These are phyloP conservation scores for Eulemur rubriventer DNA, from an alignment of 2,797 vertebrate genomes.

Conservation along the genomic window DNA sequence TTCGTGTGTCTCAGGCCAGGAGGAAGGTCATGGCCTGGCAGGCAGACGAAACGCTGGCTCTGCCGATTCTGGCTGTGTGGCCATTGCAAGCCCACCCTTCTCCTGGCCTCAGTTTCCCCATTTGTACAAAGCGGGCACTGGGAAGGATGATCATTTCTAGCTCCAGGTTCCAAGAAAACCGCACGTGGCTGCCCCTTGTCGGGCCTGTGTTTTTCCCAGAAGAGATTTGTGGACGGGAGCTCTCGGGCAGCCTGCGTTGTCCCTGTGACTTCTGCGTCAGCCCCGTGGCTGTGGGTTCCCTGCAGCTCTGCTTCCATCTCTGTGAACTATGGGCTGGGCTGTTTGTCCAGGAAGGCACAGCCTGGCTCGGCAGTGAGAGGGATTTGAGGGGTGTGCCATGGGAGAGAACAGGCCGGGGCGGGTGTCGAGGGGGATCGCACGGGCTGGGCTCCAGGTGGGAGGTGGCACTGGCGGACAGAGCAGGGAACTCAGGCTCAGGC, in stretches of 20 bases:
- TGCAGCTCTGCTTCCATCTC: background rate
- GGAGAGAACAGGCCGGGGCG: background rate
- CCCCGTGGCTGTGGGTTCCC: background rate
- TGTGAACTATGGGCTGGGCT: background rate
- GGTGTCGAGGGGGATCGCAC: background rate
- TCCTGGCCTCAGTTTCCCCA: background rate
- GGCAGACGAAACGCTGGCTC: background rate
- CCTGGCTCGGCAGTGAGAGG: background rate
- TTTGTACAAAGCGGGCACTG: background rate
- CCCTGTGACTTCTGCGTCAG: background rate
- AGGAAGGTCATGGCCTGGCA: background rate
- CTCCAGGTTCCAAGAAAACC: background rate
- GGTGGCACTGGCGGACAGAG: background rate
- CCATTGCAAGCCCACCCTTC: background rate
- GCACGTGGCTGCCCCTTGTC: background rate
- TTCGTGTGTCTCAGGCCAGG: background rate
- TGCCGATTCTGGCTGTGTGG: background rate
- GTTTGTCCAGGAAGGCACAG: constrained; percentile 36
- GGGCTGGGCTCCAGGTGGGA: background rate
- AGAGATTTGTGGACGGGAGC: background rate
- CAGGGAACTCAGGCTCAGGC: background rate
- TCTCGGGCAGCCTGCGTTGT: no score
- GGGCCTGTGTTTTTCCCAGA: background rate
- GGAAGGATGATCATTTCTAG: background rate
- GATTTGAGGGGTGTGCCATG: background rate